Evolutionary conservation across 2,113 vertebrate species (phyloP).

Genomic region (Mionectes macconnelli): DNA sequence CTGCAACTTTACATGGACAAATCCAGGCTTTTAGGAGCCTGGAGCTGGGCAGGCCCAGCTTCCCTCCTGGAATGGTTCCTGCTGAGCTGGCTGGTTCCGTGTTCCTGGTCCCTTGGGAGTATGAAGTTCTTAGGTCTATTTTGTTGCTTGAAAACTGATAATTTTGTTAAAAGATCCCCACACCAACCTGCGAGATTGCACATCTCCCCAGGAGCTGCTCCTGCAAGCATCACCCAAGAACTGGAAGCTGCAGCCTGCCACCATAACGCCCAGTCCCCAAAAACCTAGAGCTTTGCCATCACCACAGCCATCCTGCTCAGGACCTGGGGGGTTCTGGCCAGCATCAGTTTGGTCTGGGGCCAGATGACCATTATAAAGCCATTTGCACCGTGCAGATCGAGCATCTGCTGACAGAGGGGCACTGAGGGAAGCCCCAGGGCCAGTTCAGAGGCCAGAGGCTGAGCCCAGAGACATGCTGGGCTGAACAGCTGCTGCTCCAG

Average conservation of each 20-base stretch:
- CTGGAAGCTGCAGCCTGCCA: background rate
- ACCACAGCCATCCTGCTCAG: rapidly evolving
- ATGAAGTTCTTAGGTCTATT: rapidly evolving
- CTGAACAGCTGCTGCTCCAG: background rate
- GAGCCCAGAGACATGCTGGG: rapidly evolving
- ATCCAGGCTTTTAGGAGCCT: background rate
- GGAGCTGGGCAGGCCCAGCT: background rate
- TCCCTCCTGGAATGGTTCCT: background rate
- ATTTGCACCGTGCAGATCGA: background rate
- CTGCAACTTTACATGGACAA: background rate
- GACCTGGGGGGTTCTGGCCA: background rate
- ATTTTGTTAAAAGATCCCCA: background rate
- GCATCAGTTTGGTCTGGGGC: rapidly evolving
- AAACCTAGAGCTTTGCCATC: background rate
- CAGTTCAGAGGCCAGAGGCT: background rate
- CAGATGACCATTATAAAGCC: background rate
- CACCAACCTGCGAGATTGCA: rapidly evolving
- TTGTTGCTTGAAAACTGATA: background rate
- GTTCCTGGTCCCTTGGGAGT: rapidly evolving
- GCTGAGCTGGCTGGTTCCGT: rapidly evolving
- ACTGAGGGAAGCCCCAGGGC: background rate
- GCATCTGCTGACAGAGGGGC: background rate
- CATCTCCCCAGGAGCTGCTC: too few relatives aligned
- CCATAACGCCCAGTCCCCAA: rapidly evolving
- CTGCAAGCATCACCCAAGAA: too few relatives aligned